A percentile compares a stretch with the other conserved stretches of the same genome.
Conservation (phyloP, 1,140 invertebrate genomes). For the Drosophila paulistorum region DNA sequence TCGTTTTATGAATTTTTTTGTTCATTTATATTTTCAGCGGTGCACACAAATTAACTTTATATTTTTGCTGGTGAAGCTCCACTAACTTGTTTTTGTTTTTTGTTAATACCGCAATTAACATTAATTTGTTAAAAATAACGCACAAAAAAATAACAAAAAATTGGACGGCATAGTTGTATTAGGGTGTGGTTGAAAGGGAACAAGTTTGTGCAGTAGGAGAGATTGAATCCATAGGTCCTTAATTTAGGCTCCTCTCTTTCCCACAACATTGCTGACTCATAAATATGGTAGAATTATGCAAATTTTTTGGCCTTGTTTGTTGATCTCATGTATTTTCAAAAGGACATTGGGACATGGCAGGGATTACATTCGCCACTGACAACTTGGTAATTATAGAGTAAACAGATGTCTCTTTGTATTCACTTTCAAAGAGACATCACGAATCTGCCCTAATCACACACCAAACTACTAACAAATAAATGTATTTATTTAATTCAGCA, state of each 20-base stretch:
- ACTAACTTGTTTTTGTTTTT: conserved; percentile 44
- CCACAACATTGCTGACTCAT: neutral
- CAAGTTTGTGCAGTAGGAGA: neutral
- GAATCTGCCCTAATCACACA: neutral
- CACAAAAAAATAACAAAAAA: neutral
- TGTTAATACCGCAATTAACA: conserved; percentile 51
- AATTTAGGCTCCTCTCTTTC: neutral
- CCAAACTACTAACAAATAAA: neutral
- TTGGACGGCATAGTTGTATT: neutral
- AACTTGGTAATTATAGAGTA: neutral
- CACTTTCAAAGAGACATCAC: neutral
- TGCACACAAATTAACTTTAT: conserved; percentile 6
- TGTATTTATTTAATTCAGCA: conserved; percentile 13
- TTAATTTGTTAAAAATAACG: conserved; percentile 52
- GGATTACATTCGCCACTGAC: neutral
- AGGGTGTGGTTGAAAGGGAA: neutral
- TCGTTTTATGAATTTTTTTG: neutral
- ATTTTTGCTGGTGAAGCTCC: conserved; percentile 2
- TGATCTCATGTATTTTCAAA: neutral
- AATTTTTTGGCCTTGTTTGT: neutral
- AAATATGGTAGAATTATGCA: conserved; percentile 4
- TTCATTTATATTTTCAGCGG: neutral
- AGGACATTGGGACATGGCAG: neutral
- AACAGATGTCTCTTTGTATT: neutral
- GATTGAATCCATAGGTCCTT: no score